A percentile compares a stretch with the other conserved stretches of the same genome.
phyloP scores from a whole-genome alignment of 2,888 invertebrate species.

The Spicauda simplicius region DNA sequence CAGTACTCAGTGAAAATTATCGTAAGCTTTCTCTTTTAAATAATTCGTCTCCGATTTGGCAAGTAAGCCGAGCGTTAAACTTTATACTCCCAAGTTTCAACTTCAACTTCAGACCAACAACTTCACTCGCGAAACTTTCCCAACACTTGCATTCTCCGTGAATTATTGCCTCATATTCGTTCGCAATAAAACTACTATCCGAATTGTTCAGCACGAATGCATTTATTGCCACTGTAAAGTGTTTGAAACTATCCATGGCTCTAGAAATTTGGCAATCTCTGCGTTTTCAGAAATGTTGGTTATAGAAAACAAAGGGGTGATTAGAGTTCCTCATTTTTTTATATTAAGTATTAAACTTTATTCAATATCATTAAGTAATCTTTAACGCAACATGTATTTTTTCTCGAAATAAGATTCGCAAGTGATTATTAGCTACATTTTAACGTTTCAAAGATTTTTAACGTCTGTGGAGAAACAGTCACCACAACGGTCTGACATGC shows the following conservation, averaged over 20 bases:
- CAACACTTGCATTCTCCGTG: conserved; percentile 71
- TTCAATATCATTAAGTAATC: too few relatives aligned
- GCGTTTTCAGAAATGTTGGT: conserved; percentile 10
- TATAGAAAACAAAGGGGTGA: not conserved
- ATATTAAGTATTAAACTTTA: too few relatives aligned
- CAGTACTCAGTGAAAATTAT: not conserved
- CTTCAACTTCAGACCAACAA: conserved; percentile 38
- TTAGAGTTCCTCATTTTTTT: too few relatives aligned
- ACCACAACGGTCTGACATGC: too few relatives aligned
- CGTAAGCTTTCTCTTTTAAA: not conserved
- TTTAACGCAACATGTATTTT: too few relatives aligned
- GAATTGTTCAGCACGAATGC: conserved; percentile 62
- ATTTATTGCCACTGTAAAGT: conserved; percentile 69
- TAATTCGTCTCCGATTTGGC: conserved; percentile 19
- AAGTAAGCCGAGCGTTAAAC: conserved; percentile 58
- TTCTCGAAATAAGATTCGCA: too few relatives aligned
- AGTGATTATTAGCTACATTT: too few relatives aligned
- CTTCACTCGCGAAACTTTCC: conserved; percentile 59
- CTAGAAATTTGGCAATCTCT: conserved; percentile 27
- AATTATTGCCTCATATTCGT: conserved; percentile 72
- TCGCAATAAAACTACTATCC: conserved; percentile 65
- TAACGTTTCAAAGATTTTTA: too few relatives aligned
- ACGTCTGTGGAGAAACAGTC: too few relatives aligned
- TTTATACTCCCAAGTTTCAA: conserved; percentile 37
- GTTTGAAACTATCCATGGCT: conserved; percentile 48